Base-by-base conservation (phyloP, 2,797 vertebrate genomes). In the Enoplosus armatus region DNA sequence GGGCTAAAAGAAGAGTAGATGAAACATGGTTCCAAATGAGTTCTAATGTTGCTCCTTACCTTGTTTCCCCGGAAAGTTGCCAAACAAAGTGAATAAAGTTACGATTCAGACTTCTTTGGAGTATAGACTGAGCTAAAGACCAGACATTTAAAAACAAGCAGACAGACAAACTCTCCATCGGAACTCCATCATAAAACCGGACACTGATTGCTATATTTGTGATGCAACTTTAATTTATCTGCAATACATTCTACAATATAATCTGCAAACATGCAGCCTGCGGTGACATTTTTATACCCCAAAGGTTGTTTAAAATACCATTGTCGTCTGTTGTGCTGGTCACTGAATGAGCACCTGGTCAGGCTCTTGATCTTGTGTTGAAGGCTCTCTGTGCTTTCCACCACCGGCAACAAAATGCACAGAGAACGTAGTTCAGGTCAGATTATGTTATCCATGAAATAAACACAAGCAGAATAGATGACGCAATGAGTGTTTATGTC, bases 351-450 rank as follows among this genome's bases (percentile, higher is more conserved):
- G 79, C 82, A 89, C 58, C 82, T 90, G 93, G 93, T 95, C 89
- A 86, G 89, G 93, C 94, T 94, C 94, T 96, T 95, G 91, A 95
- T 94, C 94, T 93, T 92, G 82, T 68, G 43, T 58, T 90, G 86
- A 96, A 94, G 90, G 84, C 77, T 80, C 53, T 35, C 78, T 79
- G 37, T 65, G 80, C 82, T 84, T 77, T 85, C 62, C 63, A 79
- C 82, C 86, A 80, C 91, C 89, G 12, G 37, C 37, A 39, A n/a
- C 2, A 35, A 59, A 80, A 75, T 26, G 10, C 61, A 16, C 27
- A 47, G 60, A 39, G 16, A 62, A 81, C 59, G 72, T 39, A 48
- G 26, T 51, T 62, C 33, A 33, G 73, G 66, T 83, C 39, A 31
- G 24, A 79, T 59, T 60, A 75, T 83, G n/a, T n/a, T n/a, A n/a